Percentiles rank a stretch among this genome's conserved stretches.
Evolutionary conservation across 2,888 invertebrate species (phyloP).

Genomic region (Itoplectis maculator): DNA sequence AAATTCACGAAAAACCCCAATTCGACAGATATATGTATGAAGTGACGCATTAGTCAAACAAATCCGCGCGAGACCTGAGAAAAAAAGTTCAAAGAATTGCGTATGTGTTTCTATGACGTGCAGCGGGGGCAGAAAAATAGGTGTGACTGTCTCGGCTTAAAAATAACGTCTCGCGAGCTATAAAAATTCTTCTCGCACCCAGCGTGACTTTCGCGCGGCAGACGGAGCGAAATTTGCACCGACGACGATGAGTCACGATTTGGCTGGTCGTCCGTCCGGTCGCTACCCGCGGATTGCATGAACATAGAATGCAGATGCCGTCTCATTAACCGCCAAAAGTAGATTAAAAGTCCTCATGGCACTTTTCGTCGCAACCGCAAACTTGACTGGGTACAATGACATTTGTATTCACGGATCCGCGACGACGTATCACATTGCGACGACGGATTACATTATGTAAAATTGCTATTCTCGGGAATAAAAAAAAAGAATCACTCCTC

Average conservation of each 20-base stretch:
- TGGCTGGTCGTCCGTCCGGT: not conserved
- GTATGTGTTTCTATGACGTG: too few species aligned
- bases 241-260: conserved; percentile 48
- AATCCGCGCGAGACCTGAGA: not conserved
- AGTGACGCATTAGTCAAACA: not conserved
- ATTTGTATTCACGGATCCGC: conserved; percentile 5
- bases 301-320: conserved; percentile 25
- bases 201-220: conserved; percentile 29
- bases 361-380: not conserved
- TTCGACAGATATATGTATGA: not conserved
- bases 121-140: conserved; percentile 7
- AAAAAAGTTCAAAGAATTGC: not conserved
- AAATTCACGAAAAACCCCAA: not conserved
- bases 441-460: conserved; percentile 48
- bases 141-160: conserved; percentile 22
- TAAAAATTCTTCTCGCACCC: conserved; percentile 32
- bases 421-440: conserved; percentile 18
- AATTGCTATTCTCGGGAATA: conserved; percentile 15
- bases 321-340: conserved; percentile 15
- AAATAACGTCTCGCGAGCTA: conserved; percentile 19
- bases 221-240: conserved; percentile 9
- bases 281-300: conserved; percentile 16
- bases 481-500: not conserved
- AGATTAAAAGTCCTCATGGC: conserved; percentile 32
- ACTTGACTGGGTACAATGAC: not conserved